Evolutionary conservation across 1,140 invertebrate species (phyloP).

Genomic region (Lerema accius): DNA sequence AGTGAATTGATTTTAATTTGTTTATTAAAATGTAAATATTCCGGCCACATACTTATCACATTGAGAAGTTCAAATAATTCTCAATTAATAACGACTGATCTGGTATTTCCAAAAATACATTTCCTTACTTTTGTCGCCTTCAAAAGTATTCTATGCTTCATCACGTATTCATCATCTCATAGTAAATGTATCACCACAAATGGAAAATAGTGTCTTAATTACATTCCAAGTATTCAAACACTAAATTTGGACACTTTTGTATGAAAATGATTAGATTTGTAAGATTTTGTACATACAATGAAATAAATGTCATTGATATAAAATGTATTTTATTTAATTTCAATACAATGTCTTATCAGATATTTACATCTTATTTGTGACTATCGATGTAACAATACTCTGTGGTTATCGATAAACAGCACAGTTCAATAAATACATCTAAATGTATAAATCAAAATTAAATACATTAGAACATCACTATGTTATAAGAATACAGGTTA

Average conservation of each 20-base stretch:
- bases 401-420: too few species aligned
- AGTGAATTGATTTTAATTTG: too few species aligned
- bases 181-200: conserved; percentile 65
- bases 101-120: conserved; percentile 38
- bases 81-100: conserved; percentile 44
- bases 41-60: conserved; percentile 38
- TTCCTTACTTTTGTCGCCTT: conserved; percentile 40
- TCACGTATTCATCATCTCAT: conserved; percentile 60
- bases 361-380: conserved; percentile 18
- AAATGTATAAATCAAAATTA: too few species aligned
- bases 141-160: conserved; percentile 60
- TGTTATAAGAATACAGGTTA: too few species aligned
- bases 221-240: conserved; percentile 81
- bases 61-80: conserved; percentile 31
- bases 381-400: conserved; percentile 8
- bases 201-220: conserved; percentile 79
- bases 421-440: too few species aligned
- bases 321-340: conserved; percentile 59
- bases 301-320: conserved; percentile 82
- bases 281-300: conserved; percentile 82
- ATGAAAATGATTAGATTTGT: conserved; percentile 77
- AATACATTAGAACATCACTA: too few species aligned
- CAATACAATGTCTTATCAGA: conserved; percentile 11
- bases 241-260: conserved; percentile 82
- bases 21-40: too few species aligned